Conservation (phyloP, 2,797 vertebrate genomes). For the Enteromius radiatus region DNA sequence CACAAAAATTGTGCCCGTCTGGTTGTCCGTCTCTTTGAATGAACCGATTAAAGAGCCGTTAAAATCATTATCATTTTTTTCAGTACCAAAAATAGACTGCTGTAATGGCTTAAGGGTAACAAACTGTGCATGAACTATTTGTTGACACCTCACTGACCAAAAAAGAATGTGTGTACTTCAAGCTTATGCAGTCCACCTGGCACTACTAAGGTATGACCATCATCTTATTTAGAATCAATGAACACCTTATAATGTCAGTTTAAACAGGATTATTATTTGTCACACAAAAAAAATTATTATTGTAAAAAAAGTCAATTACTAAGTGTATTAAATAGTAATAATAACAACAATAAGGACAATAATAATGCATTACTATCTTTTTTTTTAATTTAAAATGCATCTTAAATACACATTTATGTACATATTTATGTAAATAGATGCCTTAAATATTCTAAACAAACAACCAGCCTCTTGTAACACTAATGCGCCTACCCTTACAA, state of each 20-base stretch:
- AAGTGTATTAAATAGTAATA: not conserved
- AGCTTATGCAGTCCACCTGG: not conserved
- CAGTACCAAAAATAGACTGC: not conserved
- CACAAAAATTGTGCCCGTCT: not conserved
- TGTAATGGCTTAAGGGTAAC: not conserved
- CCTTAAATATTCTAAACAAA: not conserved
- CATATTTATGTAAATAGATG: not conserved
- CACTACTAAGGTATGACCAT: not conserved
- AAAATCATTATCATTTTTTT: not conserved
- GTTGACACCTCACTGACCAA: not conserved
- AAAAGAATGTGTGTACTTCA: not conserved
- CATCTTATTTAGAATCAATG: not conserved
- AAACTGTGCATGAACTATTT: slow-evolving; percentile 2
- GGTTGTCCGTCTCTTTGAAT: not conserved
- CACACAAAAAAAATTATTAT: no score
- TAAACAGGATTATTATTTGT: not conserved
- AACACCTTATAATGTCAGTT: not conserved
- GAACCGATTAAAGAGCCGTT: not conserved
- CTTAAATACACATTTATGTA: not conserved
- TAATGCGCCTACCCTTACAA: not conserved
- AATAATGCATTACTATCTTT: not conserved
- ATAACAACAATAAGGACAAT: not conserved
- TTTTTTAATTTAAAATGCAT: not conserved
- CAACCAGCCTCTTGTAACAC: not conserved
- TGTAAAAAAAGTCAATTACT: no score